Evolutionary conservation across 2,113 vertebrate species (phyloP).

Genomic region (Noctilio leporinus): DNA sequence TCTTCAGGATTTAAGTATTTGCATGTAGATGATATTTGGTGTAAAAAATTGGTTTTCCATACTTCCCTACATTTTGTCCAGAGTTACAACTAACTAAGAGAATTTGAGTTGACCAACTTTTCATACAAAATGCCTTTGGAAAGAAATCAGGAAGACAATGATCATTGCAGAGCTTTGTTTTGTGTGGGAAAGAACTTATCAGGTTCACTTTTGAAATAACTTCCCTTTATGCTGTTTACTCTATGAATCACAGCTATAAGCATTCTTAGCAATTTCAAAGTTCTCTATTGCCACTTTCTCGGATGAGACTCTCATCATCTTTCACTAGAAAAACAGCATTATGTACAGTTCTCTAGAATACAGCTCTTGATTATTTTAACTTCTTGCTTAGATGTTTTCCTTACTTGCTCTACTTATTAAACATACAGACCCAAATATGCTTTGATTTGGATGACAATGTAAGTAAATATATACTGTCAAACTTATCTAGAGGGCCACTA

Average conservation of each 20-base stretch:
- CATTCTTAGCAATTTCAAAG: not conserved
- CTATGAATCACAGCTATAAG: not conserved
- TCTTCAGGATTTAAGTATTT: not conserved
- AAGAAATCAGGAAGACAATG: not conserved
- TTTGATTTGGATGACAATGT: not conserved
- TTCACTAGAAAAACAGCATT: not conserved
- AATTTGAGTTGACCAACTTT: not conserved
- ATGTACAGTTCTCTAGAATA: not conserved
- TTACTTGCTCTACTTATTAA: not conserved
- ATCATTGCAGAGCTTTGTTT: not conserved
- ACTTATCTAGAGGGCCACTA: not conserved
- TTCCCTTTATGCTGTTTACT: not conserved
- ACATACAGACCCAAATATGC: accelerated
- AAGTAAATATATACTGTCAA: not conserved
- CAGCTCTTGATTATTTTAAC: not conserved
- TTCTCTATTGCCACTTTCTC: not conserved
- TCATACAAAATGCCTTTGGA: not conserved
- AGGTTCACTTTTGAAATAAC: not conserved
- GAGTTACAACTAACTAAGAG: not conserved
- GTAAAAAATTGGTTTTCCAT: not conserved
- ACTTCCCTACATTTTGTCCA: not conserved
- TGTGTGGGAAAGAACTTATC: not conserved
- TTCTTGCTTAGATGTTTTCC: not conserved
- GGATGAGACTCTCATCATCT: not conserved
- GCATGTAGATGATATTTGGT: not conserved